These are phyloP conservation scores for Monochamus saltuarius DNA, from an alignment of 1,140 invertebrate genomes.

Conservation along the genomic window DNA sequence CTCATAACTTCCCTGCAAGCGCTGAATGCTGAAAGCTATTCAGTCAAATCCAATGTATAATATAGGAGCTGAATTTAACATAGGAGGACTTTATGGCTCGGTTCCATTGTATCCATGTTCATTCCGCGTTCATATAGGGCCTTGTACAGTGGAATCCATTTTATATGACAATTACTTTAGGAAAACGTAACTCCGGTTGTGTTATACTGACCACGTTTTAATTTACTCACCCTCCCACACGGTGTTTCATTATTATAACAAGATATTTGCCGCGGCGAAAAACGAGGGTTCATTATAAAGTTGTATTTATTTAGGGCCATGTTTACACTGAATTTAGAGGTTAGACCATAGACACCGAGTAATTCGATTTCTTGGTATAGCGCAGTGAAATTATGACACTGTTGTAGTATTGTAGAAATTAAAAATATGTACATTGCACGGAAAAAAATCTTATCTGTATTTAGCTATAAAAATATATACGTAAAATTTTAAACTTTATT, in stretches of 20 bases:
- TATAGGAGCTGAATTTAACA: slow-evolving; percentile 6
- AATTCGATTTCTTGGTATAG: no score
- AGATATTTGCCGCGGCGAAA: not conserved
- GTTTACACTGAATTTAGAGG: no score
- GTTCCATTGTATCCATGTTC: slow-evolving; percentile 4
- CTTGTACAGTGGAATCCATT: not conserved
- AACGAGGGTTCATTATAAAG: no score
- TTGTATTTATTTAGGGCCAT: no score
- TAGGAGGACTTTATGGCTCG: not conserved
- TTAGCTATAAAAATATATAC: no score
- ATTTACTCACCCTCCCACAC: not conserved
- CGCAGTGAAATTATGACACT: no score
- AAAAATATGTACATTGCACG: no score
- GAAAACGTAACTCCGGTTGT: no score
- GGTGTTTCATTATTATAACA: not conserved
- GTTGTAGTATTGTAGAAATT: no score
- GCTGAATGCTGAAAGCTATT: not conserved
- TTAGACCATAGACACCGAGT: no score
- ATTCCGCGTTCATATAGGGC: not conserved
- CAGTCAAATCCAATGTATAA: slow-evolving; percentile 6
- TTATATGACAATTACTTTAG: slow-evolving; percentile 5
- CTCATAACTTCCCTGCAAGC: not conserved
- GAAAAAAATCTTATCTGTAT: no score
- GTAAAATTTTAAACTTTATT: no score
- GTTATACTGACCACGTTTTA: not conserved